phyloP scores from a whole-genome alignment of 2,888 invertebrate species.

The Leptinotarsa peninsularis region DNA sequence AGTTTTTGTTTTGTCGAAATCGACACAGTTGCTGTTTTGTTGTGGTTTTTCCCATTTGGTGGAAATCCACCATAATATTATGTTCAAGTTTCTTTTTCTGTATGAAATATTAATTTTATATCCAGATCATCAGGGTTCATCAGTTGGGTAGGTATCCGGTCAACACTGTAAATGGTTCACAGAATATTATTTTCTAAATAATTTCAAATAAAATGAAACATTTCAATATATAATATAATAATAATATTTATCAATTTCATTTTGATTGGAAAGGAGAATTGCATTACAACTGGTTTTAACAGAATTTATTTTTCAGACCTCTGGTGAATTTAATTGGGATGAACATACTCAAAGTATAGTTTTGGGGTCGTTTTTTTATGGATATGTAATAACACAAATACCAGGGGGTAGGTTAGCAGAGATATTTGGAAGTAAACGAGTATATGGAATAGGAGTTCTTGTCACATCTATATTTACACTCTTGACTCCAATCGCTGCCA shows the following conservation, averaged over 20 bases:
- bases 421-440: conserved; percentile 86
- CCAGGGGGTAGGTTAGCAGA: conserved; percentile 90
- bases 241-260: neutral
- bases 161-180: too few relatives aligned
- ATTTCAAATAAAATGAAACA: too few relatives aligned
- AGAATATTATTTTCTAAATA: too few relatives aligned
- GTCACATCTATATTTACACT: conserved; percentile 86
- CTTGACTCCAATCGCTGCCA: conserved; percentile 85
- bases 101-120: too few relatives aligned
- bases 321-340: conserved; percentile 83
- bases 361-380: conserved; percentile 86
- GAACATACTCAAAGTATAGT: conserved; percentile 84
- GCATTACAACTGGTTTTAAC: neutral
- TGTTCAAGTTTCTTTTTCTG: too few relatives aligned
- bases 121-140: too few relatives aligned
- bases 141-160: too few relatives aligned
- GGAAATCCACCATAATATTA: too few relatives aligned
- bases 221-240: too few relatives aligned
- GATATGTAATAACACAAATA: conserved; percentile 85
- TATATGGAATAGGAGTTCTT: conserved; percentile 85
- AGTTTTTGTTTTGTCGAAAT: too few relatives aligned
- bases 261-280: neutral
- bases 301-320: conserved; percentile 66
- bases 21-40: too few relatives aligned
- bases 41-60: too few relatives aligned